Evolutionary conservation across 2,797 vertebrate species (phyloP), one percentile per base, ranked within the genome.

Genomic region (Clarias platycephalus): DNA sequence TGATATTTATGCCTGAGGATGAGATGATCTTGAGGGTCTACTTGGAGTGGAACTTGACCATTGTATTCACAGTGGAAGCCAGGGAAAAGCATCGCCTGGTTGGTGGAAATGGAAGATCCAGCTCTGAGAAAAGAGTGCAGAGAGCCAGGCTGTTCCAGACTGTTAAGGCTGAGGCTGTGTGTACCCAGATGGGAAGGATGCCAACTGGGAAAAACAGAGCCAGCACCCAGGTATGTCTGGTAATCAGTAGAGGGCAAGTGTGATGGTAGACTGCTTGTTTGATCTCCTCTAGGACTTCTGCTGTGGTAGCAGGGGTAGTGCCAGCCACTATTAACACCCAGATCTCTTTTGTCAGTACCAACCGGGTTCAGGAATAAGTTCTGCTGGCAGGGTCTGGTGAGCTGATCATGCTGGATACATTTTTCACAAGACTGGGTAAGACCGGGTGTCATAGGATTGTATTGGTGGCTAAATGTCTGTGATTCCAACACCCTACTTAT

Each of bases 71-170:
- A 92, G 71, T 91, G 92, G 0, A 83, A 74, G 81, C 90, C 91
- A 5, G 87, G 85, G 87, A 93, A 93, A 0, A 92, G 93, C 6
- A 90, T 87, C 67, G 92, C 6, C 0, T 89, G 92, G 34, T 92
- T 92, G 80, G 89, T 90, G 2, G 84, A 87, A 5, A 89, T 3
- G 66, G 86, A 53, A 28, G n/a, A 81, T 1, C 84, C 85, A 0
- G 88, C 87, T 0, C 92, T 90, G 0, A 90, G 90, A 84, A 92
- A 92, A 64, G 95, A 95, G 86, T 66, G 94, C 60, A 96, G 89
- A 0, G 95, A 95, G 0, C 88, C 86, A 0, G 95, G 95, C 90
- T 91, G 93, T 87, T 96, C 95, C n/a, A 95, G 85, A 90, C 89
- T 93, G 55, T 58, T 83, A 44, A 90, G 53, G 24, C 84, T 86